Evolutionary conservation across 1,140 invertebrate species (phyloP), one percentile per base, ranked within the genome.

Genomic region (Listronotus oregonensis): DNA sequence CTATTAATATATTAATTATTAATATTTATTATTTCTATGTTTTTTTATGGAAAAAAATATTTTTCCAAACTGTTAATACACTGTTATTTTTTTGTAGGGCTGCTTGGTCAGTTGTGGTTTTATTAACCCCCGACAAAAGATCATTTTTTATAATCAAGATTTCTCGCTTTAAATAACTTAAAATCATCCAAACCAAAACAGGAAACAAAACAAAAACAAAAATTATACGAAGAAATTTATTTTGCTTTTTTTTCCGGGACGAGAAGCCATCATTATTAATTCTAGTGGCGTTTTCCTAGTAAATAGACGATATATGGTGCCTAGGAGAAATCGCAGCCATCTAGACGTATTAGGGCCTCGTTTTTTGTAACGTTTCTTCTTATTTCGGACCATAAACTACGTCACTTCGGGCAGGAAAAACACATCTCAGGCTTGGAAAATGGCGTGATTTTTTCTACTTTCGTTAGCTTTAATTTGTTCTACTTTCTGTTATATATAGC

Each of bases 241-340:
- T 27, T 47, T 10, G 7, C 21, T 14, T 47, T 10, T 47, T 10
- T 14, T 37, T 37, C 8, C 8, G 8, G 9, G 44, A 8, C 7
- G 6, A n/a, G 9, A 47, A 47, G 44, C 44, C 44, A 47, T 47
- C 44, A 14, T 47, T 47, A 47, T 47, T 47, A 47, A 47, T 47
- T 47, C 44, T 2, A 10, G 44, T n/a, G 21, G 21, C 44, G 44
- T 47, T 18, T 27, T 37, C 44, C 15, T 27, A 27, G n/a, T 27
- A 47, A 47, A 47, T 47, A 47, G 44, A 47, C 15, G 44, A 47
- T 47, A 18, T 47, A 47, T 47, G 44, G 44, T 27, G 44, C 44
- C 44, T 47, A 47, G 44, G 44, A 47, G n/a, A 47, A 47, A 47
- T 47, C 8, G 44, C n/a, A 18, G 15, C 44, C 15, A 47, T 47